Percentiles rank a stretch among this genome's conserved stretches.
Evolutionary conservation across 2,797 vertebrate genomes (phyloP).

Genomic region (Enteromius thamalakanensis): DNA sequence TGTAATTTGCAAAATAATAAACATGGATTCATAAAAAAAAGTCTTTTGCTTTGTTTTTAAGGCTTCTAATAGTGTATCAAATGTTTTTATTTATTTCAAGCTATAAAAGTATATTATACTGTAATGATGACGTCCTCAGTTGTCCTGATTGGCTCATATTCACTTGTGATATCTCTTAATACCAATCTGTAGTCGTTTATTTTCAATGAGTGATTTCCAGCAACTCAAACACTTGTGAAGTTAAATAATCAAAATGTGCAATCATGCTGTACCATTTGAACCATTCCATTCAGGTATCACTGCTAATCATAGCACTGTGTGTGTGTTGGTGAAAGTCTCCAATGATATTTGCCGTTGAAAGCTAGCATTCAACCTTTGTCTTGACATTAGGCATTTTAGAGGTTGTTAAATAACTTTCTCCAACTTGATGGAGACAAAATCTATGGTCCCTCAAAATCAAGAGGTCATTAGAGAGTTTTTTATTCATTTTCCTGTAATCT

Average conservation of each 20-base stretch:
- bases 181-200: not conserved
- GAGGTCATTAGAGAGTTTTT: not conserved
- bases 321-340: not conserved
- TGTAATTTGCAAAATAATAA: constrained; percentile 5
- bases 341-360: not conserved
- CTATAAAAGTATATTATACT: not conserved
- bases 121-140: not conserved
- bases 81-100: not conserved
- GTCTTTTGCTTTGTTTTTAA: not conserved
- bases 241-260: not conserved
- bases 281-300: not conserved
- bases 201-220: not conserved
- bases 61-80: not conserved
- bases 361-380: not conserved
- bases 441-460: not conserved
- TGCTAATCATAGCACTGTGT: not conserved
- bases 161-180: not conserved
- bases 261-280: not conserved
- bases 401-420: not conserved
- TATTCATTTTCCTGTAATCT: too few species aligned
- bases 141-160: not conserved
- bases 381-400: not conserved
- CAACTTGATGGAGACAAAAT: not conserved
- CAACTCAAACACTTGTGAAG: too few species aligned
- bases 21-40: not conserved